These are phyloP conservation scores for Prinia subflava DNA, from an alignment of 2,113 vertebrate species.

Conservation along the genomic window DNA sequence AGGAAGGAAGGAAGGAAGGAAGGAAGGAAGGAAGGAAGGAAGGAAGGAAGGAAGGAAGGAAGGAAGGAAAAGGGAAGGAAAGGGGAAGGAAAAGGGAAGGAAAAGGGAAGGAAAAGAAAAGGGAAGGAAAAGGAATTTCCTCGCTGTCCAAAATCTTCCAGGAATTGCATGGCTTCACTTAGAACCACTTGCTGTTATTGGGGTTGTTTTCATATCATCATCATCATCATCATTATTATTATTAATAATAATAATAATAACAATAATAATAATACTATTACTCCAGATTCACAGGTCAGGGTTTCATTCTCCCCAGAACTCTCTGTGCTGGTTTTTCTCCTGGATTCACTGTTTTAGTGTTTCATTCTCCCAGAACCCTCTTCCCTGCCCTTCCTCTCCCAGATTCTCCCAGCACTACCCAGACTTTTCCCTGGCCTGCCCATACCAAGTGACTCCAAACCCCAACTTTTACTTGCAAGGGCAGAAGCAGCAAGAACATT, in stretches of 20 bases:
- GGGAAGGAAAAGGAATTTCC: not conserved
- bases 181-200: not conserved
- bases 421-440: not conserved
- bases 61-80: fast-evolving
- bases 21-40: fast-evolving
- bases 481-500: not conserved
- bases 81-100: not conserved
- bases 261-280: no score
- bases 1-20: no score
- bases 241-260: no score
- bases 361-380: not conserved
- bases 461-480: not conserved
- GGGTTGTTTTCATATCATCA: not conserved
- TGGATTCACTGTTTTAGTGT: not conserved
- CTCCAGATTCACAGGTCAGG: not conserved
- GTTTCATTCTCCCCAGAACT: not conserved
- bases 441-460: not conserved
- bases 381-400: not conserved
- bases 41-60: not conserved
- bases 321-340: not conserved
- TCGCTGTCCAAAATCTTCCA: fast-evolving
- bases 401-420: not conserved
- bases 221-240: no score
- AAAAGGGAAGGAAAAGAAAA: not conserved
- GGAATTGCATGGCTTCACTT: not conserved